These are phyloP conservation scores for Toxonevra muliebris DNA, from an alignment of 2,888 invertebrate genomes.

Conservation along the genomic window DNA sequence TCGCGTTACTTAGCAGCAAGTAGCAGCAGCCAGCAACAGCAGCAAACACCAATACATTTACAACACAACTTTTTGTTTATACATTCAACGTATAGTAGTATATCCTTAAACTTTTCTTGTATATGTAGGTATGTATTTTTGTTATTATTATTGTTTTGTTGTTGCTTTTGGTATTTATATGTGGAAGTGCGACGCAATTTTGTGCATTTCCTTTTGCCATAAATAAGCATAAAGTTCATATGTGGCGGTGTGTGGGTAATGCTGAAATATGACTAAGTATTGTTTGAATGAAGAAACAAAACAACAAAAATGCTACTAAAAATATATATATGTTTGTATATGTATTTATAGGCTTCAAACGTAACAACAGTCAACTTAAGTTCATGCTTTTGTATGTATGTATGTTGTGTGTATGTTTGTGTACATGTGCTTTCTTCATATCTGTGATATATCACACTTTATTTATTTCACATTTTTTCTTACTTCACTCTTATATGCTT, in stretches of 20 bases:
- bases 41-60: too few relatives aligned
- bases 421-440: constrained; percentile 11
- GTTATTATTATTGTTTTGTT: background rate
- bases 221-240: constrained; percentile 17
- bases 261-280: constrained; percentile 6
- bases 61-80: too few relatives aligned
- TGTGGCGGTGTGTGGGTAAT: constrained; percentile 7
- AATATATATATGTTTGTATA: background rate
- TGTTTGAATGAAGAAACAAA: constrained; percentile 2
- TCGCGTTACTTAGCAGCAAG: background rate
- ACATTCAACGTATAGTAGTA: too few relatives aligned
- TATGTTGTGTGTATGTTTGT: background rate
- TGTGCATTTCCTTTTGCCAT: constrained; percentile 7
- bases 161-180: background rate
- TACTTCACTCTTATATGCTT: constrained; percentile 1
- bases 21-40: background rate
- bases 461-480: constrained; percentile 13
- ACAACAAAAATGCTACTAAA: background rate
- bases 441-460: constrained; percentile 22
- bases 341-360: background rate
- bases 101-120: too few relatives aligned
- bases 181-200: background rate
- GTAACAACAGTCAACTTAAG: too few relatives aligned
- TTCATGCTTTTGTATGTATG: background rate
- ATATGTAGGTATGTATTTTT: too few relatives aligned